Base-by-base conservation (phyloP, 2,888 invertebrate species). In the Aphodius sticticus region DNA sequence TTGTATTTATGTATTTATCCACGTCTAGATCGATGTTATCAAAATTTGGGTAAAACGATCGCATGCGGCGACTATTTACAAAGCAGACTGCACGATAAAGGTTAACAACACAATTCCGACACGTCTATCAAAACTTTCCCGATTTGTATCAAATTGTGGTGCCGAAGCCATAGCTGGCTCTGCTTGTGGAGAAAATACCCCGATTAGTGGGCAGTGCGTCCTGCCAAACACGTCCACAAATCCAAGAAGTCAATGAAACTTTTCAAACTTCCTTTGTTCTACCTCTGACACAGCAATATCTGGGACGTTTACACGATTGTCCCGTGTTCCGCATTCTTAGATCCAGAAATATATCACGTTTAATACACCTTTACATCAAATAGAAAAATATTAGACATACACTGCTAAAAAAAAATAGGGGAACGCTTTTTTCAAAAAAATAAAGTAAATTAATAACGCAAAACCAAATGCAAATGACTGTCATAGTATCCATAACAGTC, bases 1-100 rank as follows among this genome's bases (percentile, higher is more conserved):
- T 53, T 53, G 53, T 53, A 53, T 53, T 53, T 53, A 53, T 53
- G 53, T 53, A 53, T 53, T 53, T 53, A 53, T 53, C 53, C 53
- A 53, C 12, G 53, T 1, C 53, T 53, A 1, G 1, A 53, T 53
- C 53, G 53, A 53, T 53, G 53, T 53, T 53, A 53, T 53, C 53
- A 53, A 53, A 2, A 53, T 53, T 53, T 53, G 53, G 53, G 12
- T 53, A 5, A 53, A 53, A 53, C 53, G 53, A 12, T 53, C 6
- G 53, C 53, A 53, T 53, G 53, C 53, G 53, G 53, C 53, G 53
- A 53, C 9, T 53, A 53, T 53, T 53, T 53, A 53, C 53, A 53
- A 53, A 53, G 12, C 53, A 53, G 53, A 53, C 53, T 7, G 53
- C 53, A 7, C 53, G 53, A 53, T 53, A 53, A 53, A 53, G 53